Evolutionary conservation across 2,113 vertebrate species (phyloP).

Genomic region (Sisor rabdophorus): DNA sequence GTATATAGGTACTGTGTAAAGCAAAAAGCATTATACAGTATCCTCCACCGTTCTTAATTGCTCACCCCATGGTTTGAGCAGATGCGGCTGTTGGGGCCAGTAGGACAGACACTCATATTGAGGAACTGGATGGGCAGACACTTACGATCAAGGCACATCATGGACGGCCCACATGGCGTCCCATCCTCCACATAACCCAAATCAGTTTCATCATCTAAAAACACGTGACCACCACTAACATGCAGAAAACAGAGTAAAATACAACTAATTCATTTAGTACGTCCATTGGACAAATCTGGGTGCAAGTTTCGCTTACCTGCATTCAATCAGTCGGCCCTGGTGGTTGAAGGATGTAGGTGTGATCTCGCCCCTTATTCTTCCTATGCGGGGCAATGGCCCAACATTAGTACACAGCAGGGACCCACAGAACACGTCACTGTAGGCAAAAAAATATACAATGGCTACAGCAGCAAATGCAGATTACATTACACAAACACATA

Average conservation of each 20-base stretch:
- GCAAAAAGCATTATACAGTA: too few relatives aligned
- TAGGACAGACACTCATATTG: slow-evolving; percentile 93
- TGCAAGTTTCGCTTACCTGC: slow-evolving; percentile 74
- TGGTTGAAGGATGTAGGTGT: slow-evolving; percentile 91
- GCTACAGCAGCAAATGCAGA: neutral
- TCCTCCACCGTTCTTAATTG: slow-evolving; percentile 32
- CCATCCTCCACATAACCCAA: slow-evolving; percentile 97
- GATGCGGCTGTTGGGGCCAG: slow-evolving; percentile 84
- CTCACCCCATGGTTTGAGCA: slow-evolving; percentile 97
- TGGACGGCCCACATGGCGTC: slow-evolving; percentile 93
- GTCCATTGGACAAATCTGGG: neutral
- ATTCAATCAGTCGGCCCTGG: slow-evolving; percentile 90
- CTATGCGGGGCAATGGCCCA: slow-evolving; percentile 83
- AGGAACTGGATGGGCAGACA: slow-evolving; percentile 95
- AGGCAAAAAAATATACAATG: slow-evolving; percentile 37
- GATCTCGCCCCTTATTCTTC: slow-evolving; percentile 88
- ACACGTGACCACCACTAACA: slow-evolving; percentile 86
- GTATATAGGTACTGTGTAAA: too few relatives aligned
- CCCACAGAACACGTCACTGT: slow-evolving; percentile 95
- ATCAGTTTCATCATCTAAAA: slow-evolving; percentile 95
- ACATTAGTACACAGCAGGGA: slow-evolving; percentile 92
- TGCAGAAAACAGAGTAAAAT: neutral
- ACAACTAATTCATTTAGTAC: neutral
- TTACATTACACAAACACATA: neutral
- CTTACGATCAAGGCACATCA: slow-evolving; percentile 98